Percentiles rank a stretch among this genome's conserved stretches.
phyloP scores from a whole-genome alignment of 2,113 vertebrate species.

The Acinonyx jubatus region DNA sequence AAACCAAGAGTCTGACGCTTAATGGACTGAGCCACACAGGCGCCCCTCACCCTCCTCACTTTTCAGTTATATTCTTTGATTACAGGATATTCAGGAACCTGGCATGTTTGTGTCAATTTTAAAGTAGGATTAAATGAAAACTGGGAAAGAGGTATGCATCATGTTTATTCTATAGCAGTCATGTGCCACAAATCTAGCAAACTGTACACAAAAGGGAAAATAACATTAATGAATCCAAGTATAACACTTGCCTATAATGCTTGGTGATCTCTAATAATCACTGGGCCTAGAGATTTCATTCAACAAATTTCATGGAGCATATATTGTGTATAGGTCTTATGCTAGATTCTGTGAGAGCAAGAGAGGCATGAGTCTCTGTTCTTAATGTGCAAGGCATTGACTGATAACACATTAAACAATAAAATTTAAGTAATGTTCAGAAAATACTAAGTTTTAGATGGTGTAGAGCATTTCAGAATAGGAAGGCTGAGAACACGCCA shows the following conservation, averaged over 20 bases:
- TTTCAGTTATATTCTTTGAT: neutral
- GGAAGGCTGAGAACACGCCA: neutral
- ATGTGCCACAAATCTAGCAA: neutral
- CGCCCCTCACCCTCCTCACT: neutral
- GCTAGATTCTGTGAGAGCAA: neutral
- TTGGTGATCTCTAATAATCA: neutral
- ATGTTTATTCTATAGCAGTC: neutral
- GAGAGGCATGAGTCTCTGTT: neutral
- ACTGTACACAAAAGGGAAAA: neutral
- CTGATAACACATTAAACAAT: neutral
- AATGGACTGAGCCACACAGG: too few relatives aligned
- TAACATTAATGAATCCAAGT: neutral
- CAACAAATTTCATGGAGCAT: neutral
- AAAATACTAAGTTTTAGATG: neutral
- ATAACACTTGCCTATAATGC: neutral
- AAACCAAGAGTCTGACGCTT: too few relatives aligned
- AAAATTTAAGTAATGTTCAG: neutral
- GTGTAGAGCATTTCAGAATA: neutral
- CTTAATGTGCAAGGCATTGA: neutral
- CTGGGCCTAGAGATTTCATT: neutral
- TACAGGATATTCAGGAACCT: neutral
- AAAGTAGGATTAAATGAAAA: constrained; percentile 3
- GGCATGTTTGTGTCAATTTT: neutral
- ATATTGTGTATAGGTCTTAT: neutral
- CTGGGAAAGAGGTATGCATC: neutral